Conservation (phyloP, 2,797 vertebrate species). For the Carapus acus region DNA sequence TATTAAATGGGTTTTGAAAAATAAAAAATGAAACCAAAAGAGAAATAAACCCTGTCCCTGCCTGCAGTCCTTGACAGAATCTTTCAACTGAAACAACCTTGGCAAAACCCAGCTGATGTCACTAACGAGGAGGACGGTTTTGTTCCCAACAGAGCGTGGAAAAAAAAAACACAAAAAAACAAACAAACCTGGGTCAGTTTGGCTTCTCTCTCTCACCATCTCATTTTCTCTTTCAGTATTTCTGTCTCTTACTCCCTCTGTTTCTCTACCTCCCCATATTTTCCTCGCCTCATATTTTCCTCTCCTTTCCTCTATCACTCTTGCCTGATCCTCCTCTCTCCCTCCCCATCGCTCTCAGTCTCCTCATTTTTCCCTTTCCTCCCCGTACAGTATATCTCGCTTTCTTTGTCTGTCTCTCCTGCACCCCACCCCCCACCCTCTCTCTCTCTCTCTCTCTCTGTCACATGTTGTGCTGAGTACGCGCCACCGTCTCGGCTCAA, state of each 20-base stretch:
- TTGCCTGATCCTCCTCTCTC: too few relatives aligned
- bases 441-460: conserved; percentile 26
- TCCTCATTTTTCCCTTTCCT: too few relatives aligned
- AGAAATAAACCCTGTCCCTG: conserved; percentile 27
- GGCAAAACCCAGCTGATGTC: conserved; percentile 25
- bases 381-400: too few relatives aligned
- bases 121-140: conserved; percentile 33
- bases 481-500: conserved; percentile 37
- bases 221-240: conserved; percentile 3
- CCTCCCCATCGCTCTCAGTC: too few relatives aligned
- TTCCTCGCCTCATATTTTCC: too few relatives aligned
- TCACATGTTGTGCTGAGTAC: conserved; percentile 43
- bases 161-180: conserved; percentile 16
- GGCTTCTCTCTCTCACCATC: conserved; percentile 8
- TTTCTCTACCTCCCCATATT: conserved; percentile 36
- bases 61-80: conserved; percentile 36
- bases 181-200: conserved; percentile 42
- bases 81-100: conserved; percentile 46
- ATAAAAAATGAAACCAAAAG: background rate
- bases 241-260: conserved; percentile 28
- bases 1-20: background rate
- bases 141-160: conserved; percentile 8
- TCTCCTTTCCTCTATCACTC: too few relatives aligned
- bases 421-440: background rate
- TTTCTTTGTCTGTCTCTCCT: too few relatives aligned